These are phyloP conservation scores for Rhagium mordax DNA, from an alignment of 2,888 invertebrate species.

Conservation along the genomic window DNA sequence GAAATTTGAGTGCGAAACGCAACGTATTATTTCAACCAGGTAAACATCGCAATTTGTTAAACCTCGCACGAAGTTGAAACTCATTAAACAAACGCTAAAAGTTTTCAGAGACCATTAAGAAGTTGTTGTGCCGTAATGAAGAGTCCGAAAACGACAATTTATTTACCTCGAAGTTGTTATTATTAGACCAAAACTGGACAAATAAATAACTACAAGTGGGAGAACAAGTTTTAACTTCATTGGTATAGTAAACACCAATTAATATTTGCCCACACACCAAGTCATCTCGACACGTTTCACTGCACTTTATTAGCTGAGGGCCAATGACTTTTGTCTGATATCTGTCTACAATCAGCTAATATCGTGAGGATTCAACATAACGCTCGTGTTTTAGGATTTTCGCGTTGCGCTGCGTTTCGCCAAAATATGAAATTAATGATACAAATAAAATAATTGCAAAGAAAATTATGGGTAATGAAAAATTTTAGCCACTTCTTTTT, in stretches of 20 bases:
- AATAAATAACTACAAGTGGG: slow-evolving; percentile 5
- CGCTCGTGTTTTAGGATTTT: background rate
- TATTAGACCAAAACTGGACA: background rate
- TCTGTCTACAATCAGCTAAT: background rate
- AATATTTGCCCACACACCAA: slow-evolving; percentile 4
- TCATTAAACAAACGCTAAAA: slow-evolving; percentile 34
- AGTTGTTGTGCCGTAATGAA: slow-evolving; percentile 36
- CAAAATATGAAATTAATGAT: too few relatives aligned
- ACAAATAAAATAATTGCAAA: too few relatives aligned
- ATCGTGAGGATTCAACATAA: background rate
- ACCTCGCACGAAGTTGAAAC: slow-evolving; percentile 29
- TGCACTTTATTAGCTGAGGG: slow-evolving; percentile 2
- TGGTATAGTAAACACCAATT: slow-evolving; percentile 1
- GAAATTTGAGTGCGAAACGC: background rate
- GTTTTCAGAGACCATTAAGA: slow-evolving; percentile 35
- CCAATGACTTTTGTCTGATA: background rate
- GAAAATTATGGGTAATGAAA: too few relatives aligned
- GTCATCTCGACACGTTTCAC: slow-evolving; percentile 7
- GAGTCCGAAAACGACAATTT: slow-evolving; percentile 28
- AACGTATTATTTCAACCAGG: slow-evolving; percentile 37
- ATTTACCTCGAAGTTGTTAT: slow-evolving; percentile 15
- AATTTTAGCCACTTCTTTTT: too few relatives aligned
- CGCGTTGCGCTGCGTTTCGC: too few relatives aligned
- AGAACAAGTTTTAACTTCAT: slow-evolving; percentile 2
- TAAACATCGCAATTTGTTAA: slow-evolving; percentile 39